These are phyloP conservation scores for Hydra vulgaris DNA, from an alignment of 30 jellyfish, hydroid and myxozoan species.

Conservation along the genomic window DNA sequence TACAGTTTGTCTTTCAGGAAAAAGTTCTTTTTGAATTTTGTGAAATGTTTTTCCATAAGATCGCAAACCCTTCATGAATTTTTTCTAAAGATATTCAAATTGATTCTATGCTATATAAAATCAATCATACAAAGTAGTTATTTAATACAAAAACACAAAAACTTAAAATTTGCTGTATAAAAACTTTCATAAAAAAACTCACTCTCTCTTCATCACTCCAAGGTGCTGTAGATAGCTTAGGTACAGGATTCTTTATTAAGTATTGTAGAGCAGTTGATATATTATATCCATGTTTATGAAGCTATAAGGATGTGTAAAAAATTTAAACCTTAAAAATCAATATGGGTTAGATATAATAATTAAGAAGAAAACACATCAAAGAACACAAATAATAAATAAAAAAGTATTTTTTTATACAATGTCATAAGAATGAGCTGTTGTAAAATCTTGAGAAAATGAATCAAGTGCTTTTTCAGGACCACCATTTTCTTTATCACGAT, in stretches of 20 bases:
- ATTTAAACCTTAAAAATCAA: neutral
- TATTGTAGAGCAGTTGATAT: slow-evolving; percentile 71
- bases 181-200: neutral
- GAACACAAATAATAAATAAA: too few species aligned
- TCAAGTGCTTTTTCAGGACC: slow-evolving; percentile 65
- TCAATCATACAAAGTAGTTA: neutral
- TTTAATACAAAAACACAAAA: neutral
- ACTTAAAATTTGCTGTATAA: neutral
- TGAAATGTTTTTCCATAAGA: slow-evolving; percentile 89
- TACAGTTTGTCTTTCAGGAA: slow-evolving; percentile 78
- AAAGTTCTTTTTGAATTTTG: slow-evolving; percentile 69
- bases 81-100: slow-evolving; percentile 43
- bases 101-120: too few species aligned
- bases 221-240: slow-evolving; percentile 39
- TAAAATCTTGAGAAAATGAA: slow-evolving; percentile 63
- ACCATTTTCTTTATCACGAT: slow-evolving; percentile 54
- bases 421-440: slow-evolving; percentile 71
- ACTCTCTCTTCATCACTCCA: slow-evolving; percentile 96
- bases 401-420: slow-evolving; percentile 31
- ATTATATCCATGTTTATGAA: slow-evolving; percentile 64
- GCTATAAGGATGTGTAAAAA: slow-evolving; percentile 40
- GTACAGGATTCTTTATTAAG: slow-evolving; percentile 48
- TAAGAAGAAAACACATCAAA: neutral
- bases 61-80: slow-evolving; percentile 75
- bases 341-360: neutral